Conservation (phyloP, 2,797 vertebrate genomes). For the Acanthis flammea region DNA sequence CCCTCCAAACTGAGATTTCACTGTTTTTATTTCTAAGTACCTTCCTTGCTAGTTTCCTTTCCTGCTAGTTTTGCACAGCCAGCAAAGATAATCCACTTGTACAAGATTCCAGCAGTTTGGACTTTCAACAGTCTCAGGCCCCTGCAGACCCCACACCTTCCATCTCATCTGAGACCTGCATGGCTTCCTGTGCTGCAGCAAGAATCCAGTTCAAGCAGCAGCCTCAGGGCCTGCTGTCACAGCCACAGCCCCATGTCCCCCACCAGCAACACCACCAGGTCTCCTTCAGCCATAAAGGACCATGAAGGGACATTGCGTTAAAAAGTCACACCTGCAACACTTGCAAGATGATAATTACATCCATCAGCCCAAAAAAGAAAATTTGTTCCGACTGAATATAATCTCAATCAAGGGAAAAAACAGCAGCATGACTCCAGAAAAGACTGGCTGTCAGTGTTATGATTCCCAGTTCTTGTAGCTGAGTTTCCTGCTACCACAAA, state of each 20-base stretch:
- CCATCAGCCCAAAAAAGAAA: neutral
- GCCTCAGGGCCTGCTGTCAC: neutral
- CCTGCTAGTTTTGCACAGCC: neutral
- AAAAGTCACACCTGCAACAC: neutral
- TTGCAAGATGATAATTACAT: neutral
- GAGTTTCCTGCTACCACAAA: neutral
- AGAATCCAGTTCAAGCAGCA: neutral
- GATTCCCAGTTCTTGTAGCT: neutral
- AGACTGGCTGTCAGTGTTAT: neutral
- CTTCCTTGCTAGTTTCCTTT: neutral
- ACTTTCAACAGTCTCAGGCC: neutral
- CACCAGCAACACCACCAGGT: fast-evolving
- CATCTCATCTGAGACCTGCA: neutral
- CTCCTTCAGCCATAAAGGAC: neutral
- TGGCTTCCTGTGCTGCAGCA: neutral
- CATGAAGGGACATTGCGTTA: fast-evolving
- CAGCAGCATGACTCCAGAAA: neutral
- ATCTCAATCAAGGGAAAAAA: neutral
- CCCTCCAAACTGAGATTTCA: neutral
- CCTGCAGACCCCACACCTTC: neutral
- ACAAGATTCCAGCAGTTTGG: neutral
- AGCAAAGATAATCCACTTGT: neutral
- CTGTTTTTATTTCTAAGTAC: neutral
- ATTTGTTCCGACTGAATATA: neutral
- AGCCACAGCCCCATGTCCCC: fast-evolving